Conservation (phyloP, 2,888 invertebrate genomes). For the Teleogryllus oceanicus region DNA sequence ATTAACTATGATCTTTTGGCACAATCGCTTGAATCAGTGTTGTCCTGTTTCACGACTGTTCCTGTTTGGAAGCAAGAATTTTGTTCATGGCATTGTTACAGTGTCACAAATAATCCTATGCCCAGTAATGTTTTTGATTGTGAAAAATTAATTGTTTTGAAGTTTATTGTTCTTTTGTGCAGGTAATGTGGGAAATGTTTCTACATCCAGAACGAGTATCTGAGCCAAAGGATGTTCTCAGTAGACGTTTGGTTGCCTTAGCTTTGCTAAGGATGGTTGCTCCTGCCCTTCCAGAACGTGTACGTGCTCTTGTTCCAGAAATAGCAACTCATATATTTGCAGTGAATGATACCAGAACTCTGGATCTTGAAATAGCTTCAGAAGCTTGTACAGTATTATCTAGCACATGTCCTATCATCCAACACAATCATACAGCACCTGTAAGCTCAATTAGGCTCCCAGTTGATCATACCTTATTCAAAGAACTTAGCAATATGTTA, state of each 20-base stretch:
- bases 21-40: too few relatives aligned
- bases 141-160: neutral
- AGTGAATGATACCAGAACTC: neutral
- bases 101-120: too few relatives aligned
- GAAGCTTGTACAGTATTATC: neutral
- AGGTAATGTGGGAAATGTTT: slow-evolving; percentile 83
- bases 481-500: neutral
- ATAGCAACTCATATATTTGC: neutral
- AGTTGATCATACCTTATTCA: neutral
- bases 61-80: too few relatives aligned
- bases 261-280: neutral
- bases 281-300: neutral
- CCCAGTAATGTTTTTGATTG: too few relatives aligned
- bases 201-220: neutral
- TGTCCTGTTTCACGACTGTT: too few relatives aligned
- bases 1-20: too few relatives aligned
- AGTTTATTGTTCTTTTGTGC: slow-evolving; percentile 41
- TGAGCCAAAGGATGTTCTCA: neutral
- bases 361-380: neutral
- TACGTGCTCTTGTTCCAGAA: neutral
- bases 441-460: neutral
- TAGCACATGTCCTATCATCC: neutral
- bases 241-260: neutral
- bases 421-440: neutral
- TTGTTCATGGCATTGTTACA: too few relatives aligned